Conservation (phyloP, 1,140 invertebrate genomes). For the Hetaerina americana region DNA sequence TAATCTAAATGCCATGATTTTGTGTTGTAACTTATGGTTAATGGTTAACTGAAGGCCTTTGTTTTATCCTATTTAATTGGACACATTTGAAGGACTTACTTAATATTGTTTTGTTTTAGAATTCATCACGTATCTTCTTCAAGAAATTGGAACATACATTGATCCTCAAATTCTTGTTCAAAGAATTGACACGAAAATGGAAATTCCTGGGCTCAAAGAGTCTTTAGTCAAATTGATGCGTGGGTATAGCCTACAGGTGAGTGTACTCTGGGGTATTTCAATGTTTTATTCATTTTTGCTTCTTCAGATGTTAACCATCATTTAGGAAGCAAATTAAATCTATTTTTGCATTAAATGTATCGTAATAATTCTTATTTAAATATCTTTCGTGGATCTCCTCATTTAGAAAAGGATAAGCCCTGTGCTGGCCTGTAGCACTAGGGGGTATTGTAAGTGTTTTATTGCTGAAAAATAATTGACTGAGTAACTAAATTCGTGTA, state of each 20-base stretch:
- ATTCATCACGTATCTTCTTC: slow-evolving; percentile 61
- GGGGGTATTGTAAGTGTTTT: no score
- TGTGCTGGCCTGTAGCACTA: no score
- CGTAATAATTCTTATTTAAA: no score
- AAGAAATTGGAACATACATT: slow-evolving; percentile 77
- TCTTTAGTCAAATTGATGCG: slow-evolving; percentile 90
- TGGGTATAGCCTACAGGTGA: slow-evolving; percentile 83
- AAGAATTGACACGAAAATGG: slow-evolving; percentile 65
- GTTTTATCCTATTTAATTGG: slow-evolving; percentile 6
- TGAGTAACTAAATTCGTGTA: no score
- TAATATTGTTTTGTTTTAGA: slow-evolving; percentile 31
- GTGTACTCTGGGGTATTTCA: slow-evolving; percentile 3
- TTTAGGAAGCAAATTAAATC: neutral
- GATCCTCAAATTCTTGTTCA: slow-evolving; percentile 79
- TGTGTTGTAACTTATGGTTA: no score
- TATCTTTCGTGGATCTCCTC: no score
- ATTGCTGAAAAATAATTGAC: no score
- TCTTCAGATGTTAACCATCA: no score
- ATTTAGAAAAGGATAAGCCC: no score
- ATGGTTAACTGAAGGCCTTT: slow-evolving; percentile 28
- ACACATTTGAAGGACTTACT: no score
- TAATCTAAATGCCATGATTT: no score
- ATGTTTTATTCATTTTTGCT: no score
- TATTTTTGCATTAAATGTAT: neutral
- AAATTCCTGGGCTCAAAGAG: slow-evolving; percentile 80